Percentiles rank a stretch among this genome's conserved stretches.
These are phyloP conservation scores for Trissolcus brochymenae DNA, from an alignment of 2,888 invertebrate species.

Conservation along the genomic window DNA sequence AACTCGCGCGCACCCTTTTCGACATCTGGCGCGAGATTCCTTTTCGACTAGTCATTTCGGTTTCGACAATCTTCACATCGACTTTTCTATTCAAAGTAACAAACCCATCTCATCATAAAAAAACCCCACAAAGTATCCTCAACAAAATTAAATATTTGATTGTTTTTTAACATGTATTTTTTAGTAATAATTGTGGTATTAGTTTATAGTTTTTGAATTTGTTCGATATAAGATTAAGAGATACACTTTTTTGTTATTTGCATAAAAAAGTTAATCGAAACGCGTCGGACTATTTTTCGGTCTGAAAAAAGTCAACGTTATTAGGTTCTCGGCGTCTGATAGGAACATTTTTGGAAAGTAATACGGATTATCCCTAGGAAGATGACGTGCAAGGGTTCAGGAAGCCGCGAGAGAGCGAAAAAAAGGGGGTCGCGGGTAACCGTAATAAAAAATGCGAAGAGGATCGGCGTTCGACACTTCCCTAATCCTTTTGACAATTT, in stretches of 20 bases:
- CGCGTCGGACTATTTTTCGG: conserved; percentile 12
- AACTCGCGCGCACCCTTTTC: conserved; percentile 46
- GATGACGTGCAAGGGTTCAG: conserved; percentile 51
- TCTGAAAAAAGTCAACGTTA: conserved; percentile 35
- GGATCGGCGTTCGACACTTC: conserved; percentile 71
- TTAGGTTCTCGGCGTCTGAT: conserved; percentile 37
- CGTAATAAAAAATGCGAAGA: conserved; percentile 71
- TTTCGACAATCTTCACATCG: conserved; percentile 13
- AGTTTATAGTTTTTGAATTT: neutral
- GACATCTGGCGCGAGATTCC: conserved; percentile 32
- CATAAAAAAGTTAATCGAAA: conserved; percentile 40
- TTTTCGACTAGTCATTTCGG: conserved; percentile 46
- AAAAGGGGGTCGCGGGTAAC: conserved; percentile 64
- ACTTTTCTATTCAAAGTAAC: conserved; percentile 9
- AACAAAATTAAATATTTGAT: neutral
- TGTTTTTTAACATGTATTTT: neutral
- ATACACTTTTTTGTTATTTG: conserved; percentile 17
- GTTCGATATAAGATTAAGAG: neutral
- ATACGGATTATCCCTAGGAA: conserved; percentile 61
- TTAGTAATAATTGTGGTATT: neutral
- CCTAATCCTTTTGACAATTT: conserved; percentile 76
- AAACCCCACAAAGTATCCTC: neutral
- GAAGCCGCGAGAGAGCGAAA: conserved; percentile 58
- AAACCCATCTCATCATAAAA: neutral
- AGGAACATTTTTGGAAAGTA: conserved; percentile 61